Evolutionary conservation across 2,113 vertebrate genomes (phyloP).

Genomic region (Passer montanus): DNA sequence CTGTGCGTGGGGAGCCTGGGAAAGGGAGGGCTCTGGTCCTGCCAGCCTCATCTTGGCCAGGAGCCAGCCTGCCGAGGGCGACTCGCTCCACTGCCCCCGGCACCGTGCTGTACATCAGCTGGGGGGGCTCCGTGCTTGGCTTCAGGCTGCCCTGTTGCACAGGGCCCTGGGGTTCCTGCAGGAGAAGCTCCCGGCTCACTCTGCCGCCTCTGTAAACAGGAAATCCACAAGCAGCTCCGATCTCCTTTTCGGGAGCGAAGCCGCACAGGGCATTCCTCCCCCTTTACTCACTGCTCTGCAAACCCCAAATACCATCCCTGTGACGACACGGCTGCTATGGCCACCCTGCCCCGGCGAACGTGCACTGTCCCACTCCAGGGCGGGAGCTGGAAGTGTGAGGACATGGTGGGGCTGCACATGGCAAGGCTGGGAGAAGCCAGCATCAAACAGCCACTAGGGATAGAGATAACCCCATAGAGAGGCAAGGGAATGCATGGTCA

Average conservation of each 20-base stretch:
- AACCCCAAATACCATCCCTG: neutral
- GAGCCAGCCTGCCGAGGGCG: neutral
- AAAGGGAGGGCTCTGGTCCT: neutral
- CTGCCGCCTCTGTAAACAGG: conserved; percentile 34
- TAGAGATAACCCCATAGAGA: neutral
- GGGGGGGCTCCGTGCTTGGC: neutral
- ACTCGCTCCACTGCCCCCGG: neutral
- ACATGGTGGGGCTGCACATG: neutral
- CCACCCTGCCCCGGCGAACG: fast-evolving
- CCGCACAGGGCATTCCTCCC: conserved; percentile 11
- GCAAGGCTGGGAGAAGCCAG: neutral
- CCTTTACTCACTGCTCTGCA: conserved; percentile 46
- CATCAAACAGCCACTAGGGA: too few relatives aligned
- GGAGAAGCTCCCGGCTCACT: neutral
- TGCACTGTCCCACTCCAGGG: neutral
- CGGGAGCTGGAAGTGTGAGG: neutral
- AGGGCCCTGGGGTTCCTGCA: neutral
- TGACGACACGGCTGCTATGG: neutral
- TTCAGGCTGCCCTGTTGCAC: neutral
- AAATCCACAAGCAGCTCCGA: conserved; percentile 4
- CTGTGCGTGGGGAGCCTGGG: neutral
- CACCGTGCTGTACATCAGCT: neutral
- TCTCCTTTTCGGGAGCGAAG: conserved; percentile 45
- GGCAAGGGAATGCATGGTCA: fast-evolving
- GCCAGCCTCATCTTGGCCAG: neutral